Percentiles rank a stretch among this genome's conserved stretches.
phyloP scores from a whole-genome alignment of 2,888 invertebrate species.

The Rhagium mordax region DNA sequence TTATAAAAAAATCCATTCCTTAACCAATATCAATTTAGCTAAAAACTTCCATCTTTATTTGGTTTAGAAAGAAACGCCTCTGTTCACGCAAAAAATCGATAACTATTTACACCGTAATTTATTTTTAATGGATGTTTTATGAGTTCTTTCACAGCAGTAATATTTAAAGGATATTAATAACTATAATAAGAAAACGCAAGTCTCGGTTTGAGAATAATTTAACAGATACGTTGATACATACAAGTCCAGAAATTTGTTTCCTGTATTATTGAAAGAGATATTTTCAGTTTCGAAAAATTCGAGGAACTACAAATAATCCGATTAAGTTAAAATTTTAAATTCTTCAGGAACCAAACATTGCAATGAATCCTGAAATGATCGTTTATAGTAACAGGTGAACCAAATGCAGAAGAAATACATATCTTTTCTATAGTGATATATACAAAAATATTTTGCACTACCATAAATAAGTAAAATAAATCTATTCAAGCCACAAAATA shows the following conservation, averaged over 20 bases:
- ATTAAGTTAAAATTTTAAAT: too few relatives aligned
- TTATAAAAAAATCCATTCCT: constrained; percentile 11
- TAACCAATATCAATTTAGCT: constrained; percentile 13
- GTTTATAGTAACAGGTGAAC: background rate
- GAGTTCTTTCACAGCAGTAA: background rate
- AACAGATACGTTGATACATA: too few relatives aligned
- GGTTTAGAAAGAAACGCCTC: background rate
- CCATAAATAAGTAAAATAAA: background rate
- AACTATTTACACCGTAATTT: constrained; percentile 18
- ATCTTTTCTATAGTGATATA: background rate
- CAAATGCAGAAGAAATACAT: background rate
- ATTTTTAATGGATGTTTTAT: constrained; percentile 6
- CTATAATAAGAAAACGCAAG: background rate
- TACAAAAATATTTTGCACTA: background rate
- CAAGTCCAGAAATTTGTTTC: too few relatives aligned
- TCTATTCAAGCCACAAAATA: background rate
- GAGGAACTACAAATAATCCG: too few relatives aligned
- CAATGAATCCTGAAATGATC: too few relatives aligned
- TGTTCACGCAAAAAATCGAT: background rate
- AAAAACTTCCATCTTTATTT: constrained; percentile 11
- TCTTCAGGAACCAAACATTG: too few relatives aligned
- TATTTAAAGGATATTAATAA: background rate
- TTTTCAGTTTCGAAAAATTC: too few relatives aligned
- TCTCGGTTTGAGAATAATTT: background rate
- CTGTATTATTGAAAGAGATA: too few relatives aligned